Base-by-base conservation (phyloP, 2,113 vertebrate species). In the Ochotona princeps region DNA sequence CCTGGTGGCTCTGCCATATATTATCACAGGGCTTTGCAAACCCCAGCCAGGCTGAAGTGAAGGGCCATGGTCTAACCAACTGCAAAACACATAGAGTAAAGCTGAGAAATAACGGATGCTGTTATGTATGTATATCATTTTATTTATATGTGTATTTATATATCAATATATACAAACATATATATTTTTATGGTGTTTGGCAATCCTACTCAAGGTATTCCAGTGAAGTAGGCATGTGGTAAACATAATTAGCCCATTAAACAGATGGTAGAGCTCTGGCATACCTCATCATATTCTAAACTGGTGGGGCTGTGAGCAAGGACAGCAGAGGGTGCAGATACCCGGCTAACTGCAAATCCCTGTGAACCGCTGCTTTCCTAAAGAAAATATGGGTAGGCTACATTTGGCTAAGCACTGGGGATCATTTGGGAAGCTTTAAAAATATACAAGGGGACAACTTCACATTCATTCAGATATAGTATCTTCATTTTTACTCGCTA, bases 161-260 rank as follows among this genome's bases (percentile, higher is more conserved):
- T 83, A 92, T 92, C 95, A 95, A 84, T 95, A 95, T 95, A 96
- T 96, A 97, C 84, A 97, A 96, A 96, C 94, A 97, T 94, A 96
- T 97, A 96, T 96, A 97, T 97, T 97, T 97, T 94, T 96, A 95
- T 96, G 96, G 96, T 96, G 95, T 96, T 96, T 97, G 96, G 96
- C 95, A 97, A 93, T 83, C 95, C 94, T 60, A 72, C 74, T 91
- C 95, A 75, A 95, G 95, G 95, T 96, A 96, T 96, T 95, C 94
- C 93, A 92, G 94, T 96, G 96, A 95, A 96, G 96, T 92, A 97
- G 91, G 95, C 95, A 97, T 95, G 96, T 97, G 97, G 95, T 89
- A 92, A 97, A 97, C 94, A 96, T 97, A 96, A 97, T 97, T 97
- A 96, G 93, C 96, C 96, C 96, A 97, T 97, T 97, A 97, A 96